Conservation (phyloP, 2,113 vertebrate species). For the Myotis brandtii region DNA sequence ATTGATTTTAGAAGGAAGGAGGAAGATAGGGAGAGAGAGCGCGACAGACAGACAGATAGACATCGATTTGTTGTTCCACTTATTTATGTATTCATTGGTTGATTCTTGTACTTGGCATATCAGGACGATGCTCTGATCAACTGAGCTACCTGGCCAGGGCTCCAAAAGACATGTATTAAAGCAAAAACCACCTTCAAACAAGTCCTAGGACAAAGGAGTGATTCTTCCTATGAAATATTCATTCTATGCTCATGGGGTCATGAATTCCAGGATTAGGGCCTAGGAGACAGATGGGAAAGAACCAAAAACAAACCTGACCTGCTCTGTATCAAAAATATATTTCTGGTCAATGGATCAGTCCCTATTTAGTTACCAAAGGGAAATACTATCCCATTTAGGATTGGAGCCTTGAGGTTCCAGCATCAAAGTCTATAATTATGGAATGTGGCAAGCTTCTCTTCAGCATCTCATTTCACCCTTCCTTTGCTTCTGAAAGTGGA, state of each 20-base stretch:
- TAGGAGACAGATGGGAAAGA: neutral
- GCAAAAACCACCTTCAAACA: slow-evolving; percentile 31
- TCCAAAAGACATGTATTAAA: neutral
- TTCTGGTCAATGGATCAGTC: slow-evolving; percentile 4
- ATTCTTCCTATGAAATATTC: neutral
- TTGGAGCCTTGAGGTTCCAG: neutral
- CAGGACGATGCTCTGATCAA: neutral
- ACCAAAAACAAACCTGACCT: neutral
- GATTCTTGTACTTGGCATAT: neutral
- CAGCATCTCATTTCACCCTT: neutral
- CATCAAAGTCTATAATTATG: neutral
- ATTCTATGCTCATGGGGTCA: neutral
- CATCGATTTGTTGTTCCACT: neutral
- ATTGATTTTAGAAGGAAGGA: neutral
- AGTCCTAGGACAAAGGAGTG: neutral
- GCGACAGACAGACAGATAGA: neutral
- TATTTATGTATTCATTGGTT: neutral
- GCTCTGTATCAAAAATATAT: neutral
- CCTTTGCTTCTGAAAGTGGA: slow-evolving; percentile 47
- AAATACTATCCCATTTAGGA: neutral
- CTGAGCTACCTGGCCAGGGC: neutral
- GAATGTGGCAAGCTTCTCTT: neutral
- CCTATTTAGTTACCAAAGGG: neutral
- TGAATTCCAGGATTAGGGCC: neutral
- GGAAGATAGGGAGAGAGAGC: neutral